Percentiles rank a stretch among this genome's conserved stretches.
These are phyloP conservation scores for Lithodes maja DNA, from an alignment of 2,888 invertebrate genomes.

Conservation along the genomic window DNA sequence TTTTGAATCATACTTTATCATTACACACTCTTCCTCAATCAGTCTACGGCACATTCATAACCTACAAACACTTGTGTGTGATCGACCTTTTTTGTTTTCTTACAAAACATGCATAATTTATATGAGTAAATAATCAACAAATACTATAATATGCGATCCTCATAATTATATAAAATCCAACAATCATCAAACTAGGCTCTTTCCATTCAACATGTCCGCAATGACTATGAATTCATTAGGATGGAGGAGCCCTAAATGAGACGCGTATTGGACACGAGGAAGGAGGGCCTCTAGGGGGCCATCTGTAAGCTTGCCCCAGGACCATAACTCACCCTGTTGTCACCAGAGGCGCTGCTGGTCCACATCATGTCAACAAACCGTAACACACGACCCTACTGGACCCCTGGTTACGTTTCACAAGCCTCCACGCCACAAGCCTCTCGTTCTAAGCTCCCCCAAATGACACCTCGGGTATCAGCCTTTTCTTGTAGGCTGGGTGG, in stretches of 20 bases:
- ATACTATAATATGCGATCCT: too few species aligned
- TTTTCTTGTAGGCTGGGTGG: constrained; percentile 38
- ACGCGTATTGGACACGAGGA: constrained; percentile 33
- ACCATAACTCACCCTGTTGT: constrained; percentile 55
- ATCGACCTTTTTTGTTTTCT: too few species aligned
- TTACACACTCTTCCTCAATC: too few species aligned
- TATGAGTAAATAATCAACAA: too few species aligned
- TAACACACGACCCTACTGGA: constrained; percentile 40
- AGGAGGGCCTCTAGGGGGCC: constrained; percentile 35
- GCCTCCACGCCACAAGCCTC: constrained; percentile 3
- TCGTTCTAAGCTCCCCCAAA: constrained; percentile 9
- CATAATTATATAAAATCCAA: too few species aligned
- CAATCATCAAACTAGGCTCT: too few species aligned
- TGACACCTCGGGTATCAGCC: constrained; percentile 24
- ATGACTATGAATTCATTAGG: constrained; percentile 18
- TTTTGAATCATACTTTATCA: too few species aligned
- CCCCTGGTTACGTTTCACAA: constrained; percentile 32
- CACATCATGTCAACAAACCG: constrained; percentile 57
- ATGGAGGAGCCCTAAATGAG: constrained; percentile 38
- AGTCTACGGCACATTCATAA: too few species aligned
- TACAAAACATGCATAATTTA: too few species aligned
- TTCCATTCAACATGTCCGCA: background rate
- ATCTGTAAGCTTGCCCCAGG: constrained; percentile 36
- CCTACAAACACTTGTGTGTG: too few species aligned
- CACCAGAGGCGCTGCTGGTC: constrained; percentile 51